These are phyloP conservation scores for Erithacus rubecula DNA, from an alignment of 2,797 vertebrate genomes.

Conservation along the genomic window DNA sequence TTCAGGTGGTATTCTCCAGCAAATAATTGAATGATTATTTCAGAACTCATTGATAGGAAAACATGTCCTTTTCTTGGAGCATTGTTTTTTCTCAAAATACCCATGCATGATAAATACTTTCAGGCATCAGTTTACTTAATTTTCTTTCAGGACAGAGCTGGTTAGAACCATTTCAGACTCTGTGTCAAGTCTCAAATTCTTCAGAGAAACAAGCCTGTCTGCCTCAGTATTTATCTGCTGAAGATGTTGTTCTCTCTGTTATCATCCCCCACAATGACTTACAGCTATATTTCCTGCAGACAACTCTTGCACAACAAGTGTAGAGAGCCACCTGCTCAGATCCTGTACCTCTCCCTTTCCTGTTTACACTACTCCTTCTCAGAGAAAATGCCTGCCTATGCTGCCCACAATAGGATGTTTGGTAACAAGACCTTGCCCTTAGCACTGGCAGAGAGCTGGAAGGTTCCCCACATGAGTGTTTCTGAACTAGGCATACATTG, in stretches of 20 bases:
- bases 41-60: background rate
- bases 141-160: background rate
- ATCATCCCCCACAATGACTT: conserved; percentile 18
- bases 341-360: conserved; percentile 44
- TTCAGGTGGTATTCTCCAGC: background rate
- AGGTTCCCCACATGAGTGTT: background rate
- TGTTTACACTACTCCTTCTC: background rate
- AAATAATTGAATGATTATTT: background rate
- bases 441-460: background rate
- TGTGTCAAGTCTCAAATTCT: background rate
- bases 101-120: background rate
- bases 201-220: background rate
- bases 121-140: background rate
- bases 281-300: conserved; percentile 21
- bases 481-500: background rate
- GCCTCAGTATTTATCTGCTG: background rate
- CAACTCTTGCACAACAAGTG: background rate
- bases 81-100: background rate
- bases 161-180: background rate
- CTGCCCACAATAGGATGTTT: background rate
- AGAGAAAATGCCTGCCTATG: background rate
- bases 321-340: background rate
- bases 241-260: conserved; percentile 2
- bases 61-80: background rate
- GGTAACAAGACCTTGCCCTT: background rate